Evolutionary conservation across 2,888 invertebrate species (phyloP).

Genomic region (Eledona agricola): DNA sequence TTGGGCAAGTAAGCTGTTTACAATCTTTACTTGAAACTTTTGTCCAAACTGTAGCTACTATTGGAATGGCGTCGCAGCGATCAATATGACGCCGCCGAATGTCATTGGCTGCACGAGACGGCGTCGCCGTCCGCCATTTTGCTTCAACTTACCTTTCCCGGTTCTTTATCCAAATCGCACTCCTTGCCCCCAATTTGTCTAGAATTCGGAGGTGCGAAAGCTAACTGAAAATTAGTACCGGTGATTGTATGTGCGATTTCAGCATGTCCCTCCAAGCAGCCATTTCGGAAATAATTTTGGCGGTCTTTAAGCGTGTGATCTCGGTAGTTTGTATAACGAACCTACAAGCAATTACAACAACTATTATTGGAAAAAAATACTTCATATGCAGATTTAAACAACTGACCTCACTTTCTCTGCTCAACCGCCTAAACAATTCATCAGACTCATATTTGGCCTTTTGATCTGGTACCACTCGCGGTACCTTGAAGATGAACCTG

Average conservation of each 20-base stretch:
- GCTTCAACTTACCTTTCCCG: conserved; percentile 78
- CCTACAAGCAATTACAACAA: conserved; percentile 68
- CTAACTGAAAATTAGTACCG: conserved; percentile 93
- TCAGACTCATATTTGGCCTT: conserved; percentile 97
- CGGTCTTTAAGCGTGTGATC: conserved; percentile 93
- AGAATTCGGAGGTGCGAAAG: conserved; percentile 75
- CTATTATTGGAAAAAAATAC: too few species aligned
- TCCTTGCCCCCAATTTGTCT: conserved; percentile 70
- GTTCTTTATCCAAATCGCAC: conserved; percentile 96
- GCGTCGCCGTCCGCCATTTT: conserved; percentile 59
- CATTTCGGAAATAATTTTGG: conserved; percentile 91
- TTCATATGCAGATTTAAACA: too few species aligned
- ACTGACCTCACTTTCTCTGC: conserved; percentile 92
- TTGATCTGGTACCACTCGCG: conserved; percentile 95
- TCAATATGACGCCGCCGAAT: conserved; percentile 57
- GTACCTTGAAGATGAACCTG: conserved; percentile 94
- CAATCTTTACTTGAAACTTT: too few species aligned
- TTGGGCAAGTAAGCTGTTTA: too few species aligned
- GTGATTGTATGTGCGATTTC: conserved; percentile 96
- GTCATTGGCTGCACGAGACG: conserved; percentile 54
- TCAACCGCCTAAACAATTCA: conserved; percentile 91
- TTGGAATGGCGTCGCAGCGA: conserved; percentile 56
- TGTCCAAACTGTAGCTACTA: conserved; percentile 28
- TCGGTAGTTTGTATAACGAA: conserved; percentile 92
- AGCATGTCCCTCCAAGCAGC: conserved; percentile 94